Conservation (phyloP, 2,888 invertebrate species). For the Ptycholaimellus sp. region DNA sequence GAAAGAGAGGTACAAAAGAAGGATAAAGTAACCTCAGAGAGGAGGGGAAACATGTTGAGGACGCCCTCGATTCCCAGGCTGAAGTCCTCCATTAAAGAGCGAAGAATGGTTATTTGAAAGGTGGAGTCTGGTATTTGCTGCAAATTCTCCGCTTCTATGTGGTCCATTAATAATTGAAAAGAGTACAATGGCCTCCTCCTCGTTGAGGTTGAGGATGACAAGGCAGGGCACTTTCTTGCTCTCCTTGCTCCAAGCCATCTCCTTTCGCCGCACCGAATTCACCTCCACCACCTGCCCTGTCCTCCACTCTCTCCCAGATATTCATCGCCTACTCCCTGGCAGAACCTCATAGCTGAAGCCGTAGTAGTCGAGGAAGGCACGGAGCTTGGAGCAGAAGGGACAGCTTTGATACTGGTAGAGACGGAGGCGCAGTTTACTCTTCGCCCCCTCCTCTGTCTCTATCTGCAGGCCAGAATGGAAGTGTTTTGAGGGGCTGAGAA, state of each 20-base stretch:
- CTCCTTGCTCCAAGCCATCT: slow-evolving; percentile 73
- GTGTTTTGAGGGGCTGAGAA: no score
- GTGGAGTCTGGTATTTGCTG: slow-evolving; percentile 74
- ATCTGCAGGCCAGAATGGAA: no score
- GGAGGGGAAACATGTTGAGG: slow-evolving; percentile 45
- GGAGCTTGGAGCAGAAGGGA: slow-evolving; percentile 74
- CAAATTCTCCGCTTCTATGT: slow-evolving; percentile 23
- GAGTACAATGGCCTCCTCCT: not conserved
- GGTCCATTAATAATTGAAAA: slow-evolving; percentile 3
- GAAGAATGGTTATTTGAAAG: slow-evolving; percentile 64
- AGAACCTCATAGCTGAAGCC: slow-evolving; percentile 80
- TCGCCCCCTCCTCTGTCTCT: no score
- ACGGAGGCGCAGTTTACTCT: slow-evolving; percentile 52
- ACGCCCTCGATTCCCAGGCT: slow-evolving; percentile 41
- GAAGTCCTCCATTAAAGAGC: slow-evolving; percentile 41
- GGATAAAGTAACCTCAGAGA: no score
- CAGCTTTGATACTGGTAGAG: slow-evolving; percentile 91
- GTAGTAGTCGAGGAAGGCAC: slow-evolving; percentile 66
- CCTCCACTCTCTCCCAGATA: no score
- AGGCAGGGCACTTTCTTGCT: slow-evolving; percentile 56
- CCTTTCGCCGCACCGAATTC: slow-evolving; percentile 68
- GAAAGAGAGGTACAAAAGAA: no score
- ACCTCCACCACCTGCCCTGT: slow-evolving; percentile 87
- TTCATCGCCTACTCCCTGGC: no score
- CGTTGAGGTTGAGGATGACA: not conserved